Conservation (phyloP, 2,797 vertebrate genomes). For the Macrochelys suwanniensis region DNA sequence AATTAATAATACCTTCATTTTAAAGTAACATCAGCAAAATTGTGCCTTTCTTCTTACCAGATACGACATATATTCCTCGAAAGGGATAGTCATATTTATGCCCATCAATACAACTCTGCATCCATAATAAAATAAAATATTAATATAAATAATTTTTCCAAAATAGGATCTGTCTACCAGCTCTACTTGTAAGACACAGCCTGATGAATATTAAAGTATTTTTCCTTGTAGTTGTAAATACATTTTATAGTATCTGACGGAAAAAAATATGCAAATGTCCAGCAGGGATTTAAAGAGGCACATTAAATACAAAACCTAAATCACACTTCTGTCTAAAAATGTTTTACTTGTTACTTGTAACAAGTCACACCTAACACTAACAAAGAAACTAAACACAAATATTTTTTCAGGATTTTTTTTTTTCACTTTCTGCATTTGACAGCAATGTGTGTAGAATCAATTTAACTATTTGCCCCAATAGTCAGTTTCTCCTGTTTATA, state of each 20-base stretch:
- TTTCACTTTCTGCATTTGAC: not conserved
- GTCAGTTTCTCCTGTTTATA: not conserved
- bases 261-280: not conserved
- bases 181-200: conserved; percentile 16
- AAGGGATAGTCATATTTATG: conserved; percentile 25
- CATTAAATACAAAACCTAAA: not conserved
- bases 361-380: not conserved
- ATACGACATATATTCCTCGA: conserved; percentile 2
- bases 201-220: conserved; percentile 5
- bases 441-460: not conserved
- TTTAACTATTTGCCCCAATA: conserved; percentile 7
- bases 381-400: conserved; percentile 20
- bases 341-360: conserved; percentile 4
- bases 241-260: not conserved
- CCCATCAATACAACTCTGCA: conserved; percentile 33
- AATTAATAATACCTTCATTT: not conserved
- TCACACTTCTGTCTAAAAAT: conserved; percentile 19
- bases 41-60: conserved; percentile 33
- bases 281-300: not conserved
- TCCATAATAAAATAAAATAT: not conserved
- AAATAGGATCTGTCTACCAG: not conserved
- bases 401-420: not conserved
- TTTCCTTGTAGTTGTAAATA: conserved; percentile 23
- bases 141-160: not conserved
- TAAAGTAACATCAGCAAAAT: not conserved